These are phyloP conservation scores for Amphipyra berbera DNA, from an alignment of 2,888 invertebrate genomes.

Conservation along the genomic window DNA sequence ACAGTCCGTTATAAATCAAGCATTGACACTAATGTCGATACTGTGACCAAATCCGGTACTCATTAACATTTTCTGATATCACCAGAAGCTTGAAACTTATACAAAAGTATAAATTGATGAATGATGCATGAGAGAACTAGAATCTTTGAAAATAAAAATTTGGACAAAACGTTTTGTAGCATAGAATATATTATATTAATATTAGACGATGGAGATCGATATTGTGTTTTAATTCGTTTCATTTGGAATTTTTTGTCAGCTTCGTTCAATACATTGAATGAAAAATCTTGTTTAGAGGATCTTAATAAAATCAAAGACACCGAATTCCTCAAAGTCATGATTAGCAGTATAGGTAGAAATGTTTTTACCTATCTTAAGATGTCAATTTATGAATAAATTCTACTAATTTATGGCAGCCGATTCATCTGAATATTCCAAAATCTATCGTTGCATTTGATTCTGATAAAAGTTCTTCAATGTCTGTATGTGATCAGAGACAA, in stretches of 20 bases:
- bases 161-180: conserved; percentile 58
- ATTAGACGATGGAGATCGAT: conserved; percentile 27
- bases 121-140: conserved; percentile 77
- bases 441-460: conserved; percentile 5
- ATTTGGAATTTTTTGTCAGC: conserved; percentile 5
- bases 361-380: conserved; percentile 15
- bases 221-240: conserved; percentile 25
- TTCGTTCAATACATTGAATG: conserved; percentile 22
- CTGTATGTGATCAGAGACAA: background rate
- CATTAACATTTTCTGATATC: conserved; percentile 83
- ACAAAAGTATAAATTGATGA: conserved; percentile 79
- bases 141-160: conserved; percentile 45
- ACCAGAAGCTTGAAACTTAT: conserved; percentile 82
- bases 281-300: conserved; percentile 18
- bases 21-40: conserved; percentile 77
- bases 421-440: conserved; percentile 14
- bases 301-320: conserved; percentile 18
- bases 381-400: conserved; percentile 10
- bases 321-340: conserved; percentile 5
- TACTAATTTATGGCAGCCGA: conserved; percentile 16
- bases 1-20: conserved; percentile 75
- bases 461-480: background rate
- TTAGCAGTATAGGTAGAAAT: conserved; percentile 16
- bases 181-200: conserved; percentile 42
- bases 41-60: conserved; percentile 75